phyloP scores from a whole-genome alignment of 2,113 vertebrate species.

The Lucifuga dentata region DNA sequence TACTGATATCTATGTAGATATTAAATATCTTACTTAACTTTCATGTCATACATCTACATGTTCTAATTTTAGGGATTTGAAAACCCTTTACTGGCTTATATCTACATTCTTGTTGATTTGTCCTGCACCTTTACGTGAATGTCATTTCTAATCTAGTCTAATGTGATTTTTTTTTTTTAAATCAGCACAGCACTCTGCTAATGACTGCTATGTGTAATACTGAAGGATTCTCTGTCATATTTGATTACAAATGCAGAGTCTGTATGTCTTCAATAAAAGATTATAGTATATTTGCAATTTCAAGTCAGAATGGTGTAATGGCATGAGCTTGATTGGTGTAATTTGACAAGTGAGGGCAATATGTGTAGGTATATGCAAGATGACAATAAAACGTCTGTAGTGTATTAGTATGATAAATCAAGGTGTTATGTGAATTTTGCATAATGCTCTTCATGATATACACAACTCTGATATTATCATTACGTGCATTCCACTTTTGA shows the following conservation, averaged over 20 bases:
- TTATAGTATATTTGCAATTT: conserved; percentile 60
- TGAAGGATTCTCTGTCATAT: conserved; percentile 42
- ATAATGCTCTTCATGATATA: background rate
- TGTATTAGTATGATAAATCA: conserved; percentile 27
- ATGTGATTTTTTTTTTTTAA: conserved; percentile 38
- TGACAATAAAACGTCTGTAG: background rate
- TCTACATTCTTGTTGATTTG: conserved; percentile 30
- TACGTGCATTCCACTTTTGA: conserved; percentile 8
- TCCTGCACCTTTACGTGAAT: conserved; percentile 37
- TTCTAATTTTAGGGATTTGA: conserved; percentile 34
- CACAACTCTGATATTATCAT: background rate
- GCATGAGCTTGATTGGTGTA: conserved; percentile 28
- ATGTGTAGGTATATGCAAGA: conserved; percentile 4
- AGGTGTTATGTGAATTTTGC: background rate
- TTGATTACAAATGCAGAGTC: conserved; percentile 61
- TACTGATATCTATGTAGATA: conserved; percentile 51
- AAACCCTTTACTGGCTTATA: conserved; percentile 33
- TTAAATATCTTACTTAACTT: conserved; percentile 49
- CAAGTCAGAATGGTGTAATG: conserved; percentile 34
- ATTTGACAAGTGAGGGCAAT: conserved; percentile 1
- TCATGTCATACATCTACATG: conserved; percentile 42
- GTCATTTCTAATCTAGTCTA: conserved; percentile 40
- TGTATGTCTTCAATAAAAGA: conserved; percentile 73
- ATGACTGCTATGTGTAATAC: conserved; percentile 12
- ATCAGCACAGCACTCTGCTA: conserved; percentile 18